Evolutionary conservation across 2,113 vertebrate genomes (phyloP).

Genomic region (Notothenia coriiceps): DNA sequence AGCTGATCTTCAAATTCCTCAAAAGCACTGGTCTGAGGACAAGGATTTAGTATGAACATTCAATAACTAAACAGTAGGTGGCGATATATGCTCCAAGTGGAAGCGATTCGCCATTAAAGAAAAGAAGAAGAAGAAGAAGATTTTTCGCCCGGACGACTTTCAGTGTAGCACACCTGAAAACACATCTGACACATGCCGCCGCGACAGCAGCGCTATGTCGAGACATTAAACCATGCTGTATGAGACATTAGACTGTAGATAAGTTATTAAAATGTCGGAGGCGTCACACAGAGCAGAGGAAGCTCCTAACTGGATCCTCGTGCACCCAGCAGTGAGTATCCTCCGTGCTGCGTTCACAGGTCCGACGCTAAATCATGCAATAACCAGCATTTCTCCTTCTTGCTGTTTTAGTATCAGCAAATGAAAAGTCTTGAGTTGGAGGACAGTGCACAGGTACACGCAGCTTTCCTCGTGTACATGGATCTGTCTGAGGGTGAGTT

Average conservation of each 20-base stretch:
- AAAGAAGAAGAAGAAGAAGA: too few species aligned
- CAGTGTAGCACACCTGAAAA: conserved; percentile 45
- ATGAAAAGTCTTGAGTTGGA: conserved; percentile 89
- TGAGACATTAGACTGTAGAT: not conserved
- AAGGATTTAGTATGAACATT: too few species aligned
- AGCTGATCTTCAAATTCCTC: too few species aligned
- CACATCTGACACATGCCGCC: not conserved
- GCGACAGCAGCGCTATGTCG: too few species aligned
- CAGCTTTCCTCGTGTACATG: conserved; percentile 93
- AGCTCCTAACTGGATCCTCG: conserved; percentile 77
- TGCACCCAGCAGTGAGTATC: conserved; percentile 76
- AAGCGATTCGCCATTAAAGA: too few species aligned
- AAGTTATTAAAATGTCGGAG: conserved; percentile 31
- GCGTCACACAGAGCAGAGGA: conserved; percentile 8
- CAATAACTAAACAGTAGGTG: too few species aligned
- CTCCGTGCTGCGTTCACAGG: not conserved
- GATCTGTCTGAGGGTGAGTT: conserved; percentile 92
- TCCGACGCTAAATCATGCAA: too few species aligned
- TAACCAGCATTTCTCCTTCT: not conserved
- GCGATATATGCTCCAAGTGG: too few species aligned
- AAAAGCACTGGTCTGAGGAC: too few species aligned
- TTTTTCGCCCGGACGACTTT: conserved; percentile 60
- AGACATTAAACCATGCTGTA: too few species aligned
- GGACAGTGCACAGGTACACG: conserved; percentile 88
- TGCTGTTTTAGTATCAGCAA: conserved; percentile 85